A percentile compares a stretch with the other conserved stretches of the same genome.
Evolutionary conservation across 37 sponge, comb jelly and placozoan species (phyloP).

Genomic region (Cladorhizidae sp.): DNA sequence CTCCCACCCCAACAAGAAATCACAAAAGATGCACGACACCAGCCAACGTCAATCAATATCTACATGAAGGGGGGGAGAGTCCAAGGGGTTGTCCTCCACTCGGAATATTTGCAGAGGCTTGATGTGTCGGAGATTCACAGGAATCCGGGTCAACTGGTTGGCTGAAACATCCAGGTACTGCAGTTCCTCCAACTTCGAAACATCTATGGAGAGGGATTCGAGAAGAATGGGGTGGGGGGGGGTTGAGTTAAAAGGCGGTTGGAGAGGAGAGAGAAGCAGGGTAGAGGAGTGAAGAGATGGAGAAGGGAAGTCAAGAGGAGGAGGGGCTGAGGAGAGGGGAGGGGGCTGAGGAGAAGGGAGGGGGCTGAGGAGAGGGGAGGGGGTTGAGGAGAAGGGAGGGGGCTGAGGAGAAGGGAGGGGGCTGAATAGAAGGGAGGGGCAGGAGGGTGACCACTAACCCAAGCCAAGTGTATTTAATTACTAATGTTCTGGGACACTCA

Average conservation of each 20-base stretch:
- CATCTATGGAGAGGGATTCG: constrained; percentile 11
- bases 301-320: constrained; percentile 6
- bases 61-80: constrained; percentile 64
- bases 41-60: not conserved
- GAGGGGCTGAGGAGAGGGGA: not conserved
- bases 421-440: not conserved
- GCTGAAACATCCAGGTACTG: constrained; percentile 55
- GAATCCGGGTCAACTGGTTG: constrained; percentile 53
- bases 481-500: too few species aligned
- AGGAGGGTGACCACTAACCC: too few species aligned
- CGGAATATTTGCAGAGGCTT: constrained; percentile 28
- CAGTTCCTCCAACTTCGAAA: constrained; percentile 31
- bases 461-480: too few species aligned
- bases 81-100: constrained; percentile 65
- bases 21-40: too few species aligned
- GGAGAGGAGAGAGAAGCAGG: constrained; percentile 15
- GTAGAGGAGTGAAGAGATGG: not conserved
- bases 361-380: constrained; percentile 44
- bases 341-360: constrained; percentile 33
- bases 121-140: constrained; percentile 35
- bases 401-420: constrained; percentile 34
- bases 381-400: constrained; percentile 42
- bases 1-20: too few species aligned
- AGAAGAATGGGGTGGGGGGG: not conserved
- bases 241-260: not conserved